phyloP scores from a whole-genome alignment of 2,113 vertebrate genomes.

The Beaufortia kweichowensis region DNA sequence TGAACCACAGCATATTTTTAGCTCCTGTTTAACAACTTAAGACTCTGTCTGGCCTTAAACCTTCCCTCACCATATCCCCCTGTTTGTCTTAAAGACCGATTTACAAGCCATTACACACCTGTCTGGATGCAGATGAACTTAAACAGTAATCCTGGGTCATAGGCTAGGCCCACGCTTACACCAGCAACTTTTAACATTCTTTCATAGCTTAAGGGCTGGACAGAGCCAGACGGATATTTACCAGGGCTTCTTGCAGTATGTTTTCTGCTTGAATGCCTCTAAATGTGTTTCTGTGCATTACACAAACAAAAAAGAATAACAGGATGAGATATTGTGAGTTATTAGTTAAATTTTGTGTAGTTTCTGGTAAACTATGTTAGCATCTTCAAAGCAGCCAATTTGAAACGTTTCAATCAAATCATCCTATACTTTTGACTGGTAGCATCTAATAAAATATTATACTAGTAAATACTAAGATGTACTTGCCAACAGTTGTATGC shows the following conservation, averaged over 20 bases:
- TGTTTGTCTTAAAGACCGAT: conserved; percentile 37
- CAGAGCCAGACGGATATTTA: conserved; percentile 3
- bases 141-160: conserved; percentile 54
- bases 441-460: no score
- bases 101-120: conserved; percentile 55
- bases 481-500: no score
- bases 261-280: neutral
- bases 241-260: neutral
- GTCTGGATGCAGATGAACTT: conserved; percentile 56
- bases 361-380: no score
- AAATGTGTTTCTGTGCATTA: neutral
- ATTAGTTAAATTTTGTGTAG: neutral
- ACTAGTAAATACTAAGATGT: no score
- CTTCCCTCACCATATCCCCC: neutral
- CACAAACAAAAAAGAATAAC: neutral
- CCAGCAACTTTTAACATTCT: conserved; percentile 51
- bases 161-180: conserved; percentile 29
- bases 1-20: conserved; percentile 27
- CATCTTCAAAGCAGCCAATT: no score
- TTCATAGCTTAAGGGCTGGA: conserved; percentile 45
- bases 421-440: no score
- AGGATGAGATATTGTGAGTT: no score
- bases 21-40: conserved; percentile 11
- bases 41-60: conserved; percentile 18
- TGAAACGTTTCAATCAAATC: no score